Conservation (phyloP, 1,140 invertebrate genomes). For the Drosophila insularis region DNA sequence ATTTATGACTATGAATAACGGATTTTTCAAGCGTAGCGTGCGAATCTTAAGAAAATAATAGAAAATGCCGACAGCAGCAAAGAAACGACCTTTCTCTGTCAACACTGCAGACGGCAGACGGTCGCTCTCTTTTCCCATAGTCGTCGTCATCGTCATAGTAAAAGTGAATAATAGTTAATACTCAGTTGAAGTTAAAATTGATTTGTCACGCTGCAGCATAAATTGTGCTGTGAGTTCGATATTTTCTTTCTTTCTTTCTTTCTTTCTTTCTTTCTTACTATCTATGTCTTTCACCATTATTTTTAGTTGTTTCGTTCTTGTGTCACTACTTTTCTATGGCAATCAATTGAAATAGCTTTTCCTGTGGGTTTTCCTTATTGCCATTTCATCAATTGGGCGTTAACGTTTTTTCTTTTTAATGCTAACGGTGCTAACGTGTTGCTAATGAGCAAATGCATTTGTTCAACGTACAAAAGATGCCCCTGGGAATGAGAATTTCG, state of each 20-base stretch:
- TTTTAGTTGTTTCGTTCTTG: constrained; percentile 10
- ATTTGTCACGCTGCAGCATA: constrained; percentile 82
- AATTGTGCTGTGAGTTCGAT: constrained; percentile 43
- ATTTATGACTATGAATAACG: constrained; percentile 67
- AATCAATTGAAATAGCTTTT: constrained; percentile 57
- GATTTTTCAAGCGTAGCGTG: constrained; percentile 55
- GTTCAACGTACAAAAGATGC: neutral
- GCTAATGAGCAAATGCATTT: constrained; percentile 60
- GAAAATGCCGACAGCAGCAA: neutral
- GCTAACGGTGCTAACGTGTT: constrained; percentile 72
- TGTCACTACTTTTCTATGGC: constrained; percentile 9
- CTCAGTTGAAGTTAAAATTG: constrained; percentile 54
- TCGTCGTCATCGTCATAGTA: neutral
- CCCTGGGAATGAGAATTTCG: constrained; percentile 2
- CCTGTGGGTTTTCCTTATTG: constrained; percentile 42
- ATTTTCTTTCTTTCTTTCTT: constrained; percentile 22
- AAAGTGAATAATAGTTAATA: constrained; percentile 10
- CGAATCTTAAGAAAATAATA: neutral
- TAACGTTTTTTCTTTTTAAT: constrained; percentile 53
- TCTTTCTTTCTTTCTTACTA: neutral
- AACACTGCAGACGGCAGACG: neutral
- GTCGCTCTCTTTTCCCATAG: neutral
- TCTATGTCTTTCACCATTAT: neutral
- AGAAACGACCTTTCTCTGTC: constrained; percentile 2
- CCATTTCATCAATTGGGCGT: constrained; percentile 78